These are phyloP conservation scores for Eleginops maclovinus DNA, from an alignment of 2,113 vertebrate genomes.

Conservation along the genomic window DNA sequence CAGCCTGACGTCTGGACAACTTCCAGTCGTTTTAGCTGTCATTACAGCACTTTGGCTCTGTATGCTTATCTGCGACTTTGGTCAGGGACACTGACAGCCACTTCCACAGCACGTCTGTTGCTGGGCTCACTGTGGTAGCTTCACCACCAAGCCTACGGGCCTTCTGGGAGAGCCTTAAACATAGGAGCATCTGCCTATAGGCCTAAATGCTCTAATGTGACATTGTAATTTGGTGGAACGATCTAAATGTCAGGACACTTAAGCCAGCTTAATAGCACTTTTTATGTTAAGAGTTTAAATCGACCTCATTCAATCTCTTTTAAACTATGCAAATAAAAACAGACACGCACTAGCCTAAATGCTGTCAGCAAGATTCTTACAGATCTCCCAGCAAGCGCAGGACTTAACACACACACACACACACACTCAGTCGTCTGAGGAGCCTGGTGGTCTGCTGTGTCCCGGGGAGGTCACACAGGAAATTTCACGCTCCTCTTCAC, in stretches of 20 bases:
- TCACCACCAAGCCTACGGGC: neutral
- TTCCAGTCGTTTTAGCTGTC: slow-evolving; percentile 28
- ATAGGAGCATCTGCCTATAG: neutral
- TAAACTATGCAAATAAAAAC: slow-evolving; percentile 34
- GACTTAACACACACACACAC: slow-evolving; percentile 33
- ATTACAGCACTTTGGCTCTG: slow-evolving; percentile 16
- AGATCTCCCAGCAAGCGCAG: neutral
- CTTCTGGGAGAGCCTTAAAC: neutral
- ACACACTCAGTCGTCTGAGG: slow-evolving; percentile 41
- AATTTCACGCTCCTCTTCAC: slow-evolving; percentile 78
- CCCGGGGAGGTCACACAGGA: slow-evolving; percentile 68
- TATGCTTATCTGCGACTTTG: slow-evolving; percentile 17
- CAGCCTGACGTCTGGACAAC: slow-evolving; percentile 7
- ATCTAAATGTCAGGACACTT: slow-evolving; percentile 1
- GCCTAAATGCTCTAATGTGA: neutral
- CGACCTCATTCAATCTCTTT: slow-evolving; percentile 3
- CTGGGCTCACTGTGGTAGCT: neutral
- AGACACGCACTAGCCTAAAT: slow-evolving; percentile 24
- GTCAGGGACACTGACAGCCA: slow-evolving; percentile 23
- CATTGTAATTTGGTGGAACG: neutral
- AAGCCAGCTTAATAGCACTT: slow-evolving; percentile 11
- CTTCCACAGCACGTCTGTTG: neutral
- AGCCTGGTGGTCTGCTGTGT: slow-evolving; percentile 71
- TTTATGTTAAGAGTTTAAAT: neutral
- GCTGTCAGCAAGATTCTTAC: slow-evolving; percentile 10